Evolutionary conservation across 2,888 invertebrate genomes (phyloP), one percentile per base, ranked within the genome.

Genomic region (Ferrisia virgata): DNA sequence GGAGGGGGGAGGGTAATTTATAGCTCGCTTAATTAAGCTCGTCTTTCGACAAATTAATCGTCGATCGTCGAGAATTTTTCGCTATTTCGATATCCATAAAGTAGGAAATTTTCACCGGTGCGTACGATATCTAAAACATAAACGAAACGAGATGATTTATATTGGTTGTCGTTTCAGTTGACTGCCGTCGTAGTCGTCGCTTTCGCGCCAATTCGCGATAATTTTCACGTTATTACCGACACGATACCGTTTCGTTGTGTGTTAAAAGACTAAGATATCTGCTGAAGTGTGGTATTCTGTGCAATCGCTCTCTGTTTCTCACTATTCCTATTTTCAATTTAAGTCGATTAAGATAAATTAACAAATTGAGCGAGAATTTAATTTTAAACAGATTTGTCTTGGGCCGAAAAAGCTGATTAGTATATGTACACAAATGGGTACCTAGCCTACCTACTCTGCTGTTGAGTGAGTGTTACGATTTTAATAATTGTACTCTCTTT

Each of bases 311-410:
- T 53, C 53, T 31, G 31, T 69, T 40, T 40, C 40, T 6, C 40
- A 9, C 40, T 6, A 40, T 40, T 40, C 8, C 15, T n/a, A 5
- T 76, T 76, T 76, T 25, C 33, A 76, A 18, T 76, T 76, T 76
- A 76, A 76, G 72, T 76, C 72, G 72, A 76, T 76, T 76, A 33
- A 76, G 72, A 76, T 76, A 36, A 76, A 36, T 76, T 76, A 76
- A 36, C 72, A 76, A 76, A 76, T 76, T 36, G 72, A 76, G 36
- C 31, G 31, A 36, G 72, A 76, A 76, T 76, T 76, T 76, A 76
- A 76, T 76, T 36, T 76, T 33, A 36, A 76, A 76, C 18, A 36
- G 72, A 33, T 76, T 76, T 76, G 72, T 76, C 18, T 76, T 22
- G 15, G 18, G 36, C 31, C 69, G 15, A 31, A n/a, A n/a, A 69